Evolutionary conservation across 2,113 vertebrate genomes (phyloP).

Genomic region (Dryoscopus gambensis): DNA sequence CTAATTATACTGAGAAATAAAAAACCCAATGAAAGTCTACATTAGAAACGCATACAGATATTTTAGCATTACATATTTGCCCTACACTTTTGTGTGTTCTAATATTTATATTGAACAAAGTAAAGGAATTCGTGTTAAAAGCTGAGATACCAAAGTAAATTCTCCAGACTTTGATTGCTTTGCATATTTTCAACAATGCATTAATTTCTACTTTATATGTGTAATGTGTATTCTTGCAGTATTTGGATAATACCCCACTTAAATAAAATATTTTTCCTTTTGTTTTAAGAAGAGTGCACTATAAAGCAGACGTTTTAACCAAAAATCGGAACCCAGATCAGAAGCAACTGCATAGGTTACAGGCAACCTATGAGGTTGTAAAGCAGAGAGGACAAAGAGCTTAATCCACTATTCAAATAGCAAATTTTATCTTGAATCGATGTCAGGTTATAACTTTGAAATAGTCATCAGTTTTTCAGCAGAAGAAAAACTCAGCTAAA

Average conservation of each 20-base stretch:
- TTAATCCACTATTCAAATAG: neutral
- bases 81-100: fast-evolving
- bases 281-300: neutral
- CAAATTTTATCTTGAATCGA: neutral
- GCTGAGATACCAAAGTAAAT: neutral
- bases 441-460: neutral
- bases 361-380: neutral
- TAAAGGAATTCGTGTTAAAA: neutral
- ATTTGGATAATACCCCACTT: neutral
- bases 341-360: neutral
- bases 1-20: neutral
- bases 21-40: neutral
- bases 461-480: neutral
- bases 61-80: neutral
- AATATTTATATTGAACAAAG: neutral
- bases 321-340: neutral
- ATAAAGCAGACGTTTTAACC: neutral
- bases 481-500: neutral
- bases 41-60: neutral
- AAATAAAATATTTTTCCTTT: neutral
- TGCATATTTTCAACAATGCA: neutral
- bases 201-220: neutral
- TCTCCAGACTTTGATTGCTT: neutral
- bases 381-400: neutral
- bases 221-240: neutral